Percentiles rank a stretch among this genome's conserved stretches.
Evolutionary conservation across 2,888 invertebrate species (phyloP).

Genomic region (Alcis repandata): DNA sequence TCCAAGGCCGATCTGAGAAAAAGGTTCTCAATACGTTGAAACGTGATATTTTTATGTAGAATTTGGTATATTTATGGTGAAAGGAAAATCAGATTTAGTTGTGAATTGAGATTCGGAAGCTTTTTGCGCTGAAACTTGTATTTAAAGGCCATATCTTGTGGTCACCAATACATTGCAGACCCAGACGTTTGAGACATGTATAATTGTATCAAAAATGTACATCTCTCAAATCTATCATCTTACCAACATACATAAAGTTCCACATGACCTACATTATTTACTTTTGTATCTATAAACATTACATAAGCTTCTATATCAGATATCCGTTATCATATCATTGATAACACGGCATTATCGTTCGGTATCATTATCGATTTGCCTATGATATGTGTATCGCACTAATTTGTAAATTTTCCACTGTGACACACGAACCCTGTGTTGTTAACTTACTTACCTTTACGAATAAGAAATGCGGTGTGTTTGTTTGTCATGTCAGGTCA

Average conservation of each 20-base stretch:
- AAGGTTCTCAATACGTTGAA: slow-evolving; percentile 44
- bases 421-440: neutral
- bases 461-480: too few relatives aligned
- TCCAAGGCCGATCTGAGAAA: slow-evolving; percentile 9
- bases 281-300: slow-evolving; percentile 22
- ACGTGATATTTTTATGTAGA: slow-evolving; percentile 56
- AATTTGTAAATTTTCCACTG: slow-evolving; percentile 34
- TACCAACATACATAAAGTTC: neutral
- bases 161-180: neutral
- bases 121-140: slow-evolving; percentile 40
- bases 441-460: too few relatives aligned
- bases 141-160: slow-evolving; percentile 22
- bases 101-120: slow-evolving; percentile 43
- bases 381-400: slow-evolving; percentile 15
- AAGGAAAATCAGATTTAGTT: slow-evolving; percentile 48
- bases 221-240: too few relatives aligned
- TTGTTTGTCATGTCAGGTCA: too few relatives aligned
- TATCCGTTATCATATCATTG: slow-evolving; percentile 9
- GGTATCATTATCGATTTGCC: slow-evolving; percentile 16
- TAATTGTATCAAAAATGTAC: too few relatives aligned
- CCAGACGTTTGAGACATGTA: too few relatives aligned
- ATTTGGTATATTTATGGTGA: slow-evolving; percentile 45
- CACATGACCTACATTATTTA: slow-evolving; percentile 29
- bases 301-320: slow-evolving; percentile 25
- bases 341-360: slow-evolving; percentile 1